Base-by-base conservation (phyloP, 2,797 vertebrate genomes). In the Muscicapa comitata region DNA sequence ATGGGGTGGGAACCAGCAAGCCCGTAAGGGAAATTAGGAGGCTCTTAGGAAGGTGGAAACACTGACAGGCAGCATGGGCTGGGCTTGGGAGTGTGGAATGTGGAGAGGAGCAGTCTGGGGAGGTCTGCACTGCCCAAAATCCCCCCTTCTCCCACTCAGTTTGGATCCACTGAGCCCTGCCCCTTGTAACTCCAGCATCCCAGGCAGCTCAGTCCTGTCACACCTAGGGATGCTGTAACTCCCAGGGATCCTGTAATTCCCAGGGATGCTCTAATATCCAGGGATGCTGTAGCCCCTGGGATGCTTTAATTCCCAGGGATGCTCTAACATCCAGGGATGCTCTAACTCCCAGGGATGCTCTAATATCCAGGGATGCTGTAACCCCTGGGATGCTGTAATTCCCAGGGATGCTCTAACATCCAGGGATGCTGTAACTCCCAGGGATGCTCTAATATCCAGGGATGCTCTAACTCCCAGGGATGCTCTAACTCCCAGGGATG, bases 11-110 rank as follows among this genome's bases (percentile, higher is more conserved):
- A 91, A 50, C 6, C 47, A 51, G 45, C 15, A 13, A 53, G 7
- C 2, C 31, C 1, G 0, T 0, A 4, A 63, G 75, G 54, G 51
- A 70, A 77, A 53, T 7, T 40, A 2, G 1, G 72, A 74, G 57
- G 4, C 11, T 24, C 48, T 58, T 3, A 5, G 51, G 43, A 47
- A 51, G 13, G 1, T 76, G 86, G 70, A 48, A 82, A 35, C 3
- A 1, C 26, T 9, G 77, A 13, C 0, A 5, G 31, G 40, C 42
- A 28, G 54, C 31, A 1, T 0, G 3, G 13, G n/a, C 29, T 26
- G 62, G 5, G n/a, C 61, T 62, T 2, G 2, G 37, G 15, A 50
- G 50, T 0, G 12, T 17, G 86, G 21, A 50, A 42, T 12, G 58
- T 0, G 8, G 33, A 42, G 23, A 43, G 33, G 40, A 21, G 13